Percentiles rank a stretch among this genome's conserved stretches.
Conservation (phyloP, 2,888 invertebrate genomes). For the Cataglyphis livida region DNA sequence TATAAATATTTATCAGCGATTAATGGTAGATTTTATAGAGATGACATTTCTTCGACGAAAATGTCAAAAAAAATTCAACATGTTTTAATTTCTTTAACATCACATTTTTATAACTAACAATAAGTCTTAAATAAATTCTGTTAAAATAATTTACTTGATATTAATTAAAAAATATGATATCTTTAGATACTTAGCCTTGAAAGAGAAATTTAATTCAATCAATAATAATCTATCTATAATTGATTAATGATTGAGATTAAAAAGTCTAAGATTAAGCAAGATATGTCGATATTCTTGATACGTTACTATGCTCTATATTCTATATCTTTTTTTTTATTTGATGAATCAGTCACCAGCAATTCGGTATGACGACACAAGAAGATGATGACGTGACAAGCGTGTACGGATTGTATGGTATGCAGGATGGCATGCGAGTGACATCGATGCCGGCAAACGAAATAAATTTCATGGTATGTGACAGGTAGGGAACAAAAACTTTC, state of each 20-base stretch:
- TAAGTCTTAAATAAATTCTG: neutral
- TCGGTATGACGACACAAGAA: constrained; percentile 59
- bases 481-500: neutral
- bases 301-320: neutral
- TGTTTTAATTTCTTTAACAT: neutral
- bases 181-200: neutral
- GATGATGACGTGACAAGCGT: constrained; percentile 50
- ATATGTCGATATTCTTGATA: neutral
- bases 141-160: neutral
- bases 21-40: neutral
- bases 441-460: constrained; percentile 59
- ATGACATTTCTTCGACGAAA: neutral
- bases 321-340: neutral
- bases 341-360: constrained; percentile 47
- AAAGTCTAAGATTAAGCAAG: neutral
- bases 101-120: neutral
- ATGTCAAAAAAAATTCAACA: neutral
- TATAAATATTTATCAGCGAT: constrained; percentile 26
- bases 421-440: constrained; percentile 62
- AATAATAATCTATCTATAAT: neutral
- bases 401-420: constrained; percentile 63
- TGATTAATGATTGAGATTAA: neutral
- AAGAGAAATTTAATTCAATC: neutral
- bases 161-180: neutral
- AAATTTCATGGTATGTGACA: neutral